Evolutionary conservation across 2,888 invertebrate species (phyloP).

Genomic region (Drosophila tripunctata): DNA sequence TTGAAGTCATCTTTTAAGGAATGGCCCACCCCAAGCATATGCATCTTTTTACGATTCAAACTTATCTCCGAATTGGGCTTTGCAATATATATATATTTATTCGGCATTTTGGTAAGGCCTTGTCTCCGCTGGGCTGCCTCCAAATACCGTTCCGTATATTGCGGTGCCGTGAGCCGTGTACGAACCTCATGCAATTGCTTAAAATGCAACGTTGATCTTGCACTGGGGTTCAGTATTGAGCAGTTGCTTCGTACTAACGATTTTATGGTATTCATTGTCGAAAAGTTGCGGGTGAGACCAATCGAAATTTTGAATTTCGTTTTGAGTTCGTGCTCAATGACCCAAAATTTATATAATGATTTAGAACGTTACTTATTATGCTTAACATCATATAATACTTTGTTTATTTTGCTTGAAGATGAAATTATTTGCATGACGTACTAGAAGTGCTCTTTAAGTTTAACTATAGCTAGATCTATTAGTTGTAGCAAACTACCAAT

Average conservation of each 20-base stretch:
- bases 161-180: neutral
- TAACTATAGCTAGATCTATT: too few relatives aligned
- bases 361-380: neutral
- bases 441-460: neutral
- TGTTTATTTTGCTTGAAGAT: too few relatives aligned
- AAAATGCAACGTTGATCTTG: neutral
- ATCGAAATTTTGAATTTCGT: constrained; percentile 7
- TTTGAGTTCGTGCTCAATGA: neutral
- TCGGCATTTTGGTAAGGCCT: neutral
- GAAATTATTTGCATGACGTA: neutral
- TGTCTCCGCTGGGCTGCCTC: neutral
- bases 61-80: neutral
- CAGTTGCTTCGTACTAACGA: neutral
- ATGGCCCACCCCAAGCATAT: neutral
- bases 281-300: neutral
- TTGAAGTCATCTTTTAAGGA: constrained; percentile 6
- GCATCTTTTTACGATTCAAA: neutral
- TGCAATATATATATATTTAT: neutral
- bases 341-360: neutral
- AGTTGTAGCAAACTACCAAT: too few relatives aligned
- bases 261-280: neutral
- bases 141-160: neutral
- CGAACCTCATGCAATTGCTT: neutral
- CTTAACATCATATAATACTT: neutral
- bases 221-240: neutral